Conservation (phyloP, 2,888 invertebrate species). For the Cephonodes hylas region DNA sequence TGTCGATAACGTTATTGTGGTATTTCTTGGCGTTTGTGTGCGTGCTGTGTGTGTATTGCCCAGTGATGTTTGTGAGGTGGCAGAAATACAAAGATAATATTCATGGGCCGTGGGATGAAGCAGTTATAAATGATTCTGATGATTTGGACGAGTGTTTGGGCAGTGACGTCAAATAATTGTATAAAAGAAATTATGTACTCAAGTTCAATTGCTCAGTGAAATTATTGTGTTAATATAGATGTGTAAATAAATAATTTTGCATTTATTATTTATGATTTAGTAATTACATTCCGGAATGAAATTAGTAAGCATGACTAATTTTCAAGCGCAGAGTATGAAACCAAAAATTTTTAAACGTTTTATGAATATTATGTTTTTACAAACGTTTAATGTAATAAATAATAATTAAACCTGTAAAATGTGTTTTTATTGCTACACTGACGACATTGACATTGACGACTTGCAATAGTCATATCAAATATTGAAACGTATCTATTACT, state of each 20-base stretch:
- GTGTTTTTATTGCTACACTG: background rate
- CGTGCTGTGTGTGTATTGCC: conserved; percentile 87
- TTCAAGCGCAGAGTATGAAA: background rate
- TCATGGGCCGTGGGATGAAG: conserved; percentile 99
- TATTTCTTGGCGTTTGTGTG: conserved; percentile 82
- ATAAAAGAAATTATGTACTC: background rate
- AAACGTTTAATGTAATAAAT: background rate
- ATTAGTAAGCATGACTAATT: background rate
- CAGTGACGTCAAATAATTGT: background rate
- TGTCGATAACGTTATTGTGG: conserved; percentile 80
- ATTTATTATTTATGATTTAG: too few species aligned
- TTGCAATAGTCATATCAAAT: background rate
- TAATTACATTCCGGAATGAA: too few species aligned
- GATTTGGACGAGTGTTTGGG: conserved; percentile 65
- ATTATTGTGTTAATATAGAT: too few species aligned
- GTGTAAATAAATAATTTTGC: too few species aligned
- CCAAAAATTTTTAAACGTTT: background rate
- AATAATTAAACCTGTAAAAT: background rate
- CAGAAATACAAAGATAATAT: conserved; percentile 94
- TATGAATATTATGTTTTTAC: background rate
- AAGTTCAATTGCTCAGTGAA: background rate
- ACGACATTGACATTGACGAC: background rate
- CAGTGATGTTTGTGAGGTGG: conserved; percentile 87
- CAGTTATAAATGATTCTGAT: conserved; percentile 85
- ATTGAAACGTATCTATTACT: background rate